A percentile compares a stretch with the other conserved stretches of the same genome.
These are phyloP conservation scores for Sebastes kiyomatsui DNA, from an alignment of 2,797 vertebrate genomes.

Conservation along the genomic window DNA sequence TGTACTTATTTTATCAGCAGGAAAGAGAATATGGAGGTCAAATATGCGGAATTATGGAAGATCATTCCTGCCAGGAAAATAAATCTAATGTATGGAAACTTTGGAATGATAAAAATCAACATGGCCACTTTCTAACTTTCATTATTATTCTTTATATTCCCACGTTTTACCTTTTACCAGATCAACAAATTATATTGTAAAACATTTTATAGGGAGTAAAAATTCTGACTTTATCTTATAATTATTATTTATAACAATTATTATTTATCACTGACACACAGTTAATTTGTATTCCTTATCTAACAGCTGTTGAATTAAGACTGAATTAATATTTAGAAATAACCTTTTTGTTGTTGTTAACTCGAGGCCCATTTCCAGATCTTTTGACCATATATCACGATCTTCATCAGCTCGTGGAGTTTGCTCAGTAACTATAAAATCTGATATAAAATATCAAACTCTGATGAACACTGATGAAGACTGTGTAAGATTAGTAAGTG, in stretches of 20 bases:
- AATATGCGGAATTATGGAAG: neutral
- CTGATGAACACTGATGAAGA: neutral
- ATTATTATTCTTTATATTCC: neutral
- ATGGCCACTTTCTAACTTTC: neutral
- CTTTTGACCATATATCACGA: neutral
- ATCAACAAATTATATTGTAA: neutral
- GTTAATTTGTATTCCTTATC: neutral
- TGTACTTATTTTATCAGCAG: neutral
- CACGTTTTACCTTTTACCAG: too few relatives aligned
- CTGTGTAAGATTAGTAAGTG: neutral
- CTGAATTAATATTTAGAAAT: neutral
- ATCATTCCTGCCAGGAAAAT: conserved; percentile 20
- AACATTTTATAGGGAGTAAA: neutral
- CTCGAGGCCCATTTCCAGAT: neutral
- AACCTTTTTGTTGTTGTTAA: neutral
- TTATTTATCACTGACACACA: neutral
- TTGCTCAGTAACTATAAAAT: conserved; percentile 1
- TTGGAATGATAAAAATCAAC: conserved; percentile 9
- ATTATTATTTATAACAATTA: neutral
- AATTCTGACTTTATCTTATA: neutral
- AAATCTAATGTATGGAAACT: neutral
- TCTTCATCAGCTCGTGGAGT: neutral
- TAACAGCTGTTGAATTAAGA: conserved; percentile 1
- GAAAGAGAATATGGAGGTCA: neutral
- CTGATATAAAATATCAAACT: conserved; percentile 18